Evolutionary conservation across 2,797 vertebrate genomes (phyloP), one percentile per base, ranked within the genome.

Genomic region (Rhinella marina): DNA sequence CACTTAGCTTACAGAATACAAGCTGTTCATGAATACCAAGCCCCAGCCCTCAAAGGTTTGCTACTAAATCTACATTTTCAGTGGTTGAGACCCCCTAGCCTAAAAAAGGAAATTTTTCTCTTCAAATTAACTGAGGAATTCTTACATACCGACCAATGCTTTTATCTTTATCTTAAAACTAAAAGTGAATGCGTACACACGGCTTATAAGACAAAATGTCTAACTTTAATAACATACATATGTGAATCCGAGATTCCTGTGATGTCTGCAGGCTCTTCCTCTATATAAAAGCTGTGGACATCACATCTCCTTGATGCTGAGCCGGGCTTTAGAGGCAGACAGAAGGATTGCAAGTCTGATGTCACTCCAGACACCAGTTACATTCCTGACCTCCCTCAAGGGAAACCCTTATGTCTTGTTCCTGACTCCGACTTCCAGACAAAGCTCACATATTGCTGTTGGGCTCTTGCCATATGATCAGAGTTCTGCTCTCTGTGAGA

Each of bases 241-340:
- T 93, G 93, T 95, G 95, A 96, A 96, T 96, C 94, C 95, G 92
- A 93, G 91, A 92, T 92, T 94, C 95, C 92, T 96, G 94, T 96
- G 95, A 96, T 95, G 95, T 96, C 95, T 96, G 95, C 95, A 94
- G 92, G 90, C 93, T 95, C 94, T 93, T 96, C 95, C 95, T 95
- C 95, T 95, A 61, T 93, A 95, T 94, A 94, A 94, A 94, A 94
- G 92, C 88, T 92, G 94, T 92, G 94, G 94, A 95, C 92, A 92
- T 94, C 93, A 96, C 96, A 96, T 95, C 94, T 94, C 94, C 92
- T 92, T 94, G 88, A 90, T 90, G 86, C 80, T 90, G 89, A 93
- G 91, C 89, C 90, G 87, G 92, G 92, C 92, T 92, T 92, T 90
- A 91, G 92, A 90, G 90, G 88, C 87, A 89, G 92, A 90, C 86